These are phyloP conservation scores for Geopemphigus sp. DNA, from an alignment of 1,140 invertebrate species.

Conservation along the genomic window DNA sequence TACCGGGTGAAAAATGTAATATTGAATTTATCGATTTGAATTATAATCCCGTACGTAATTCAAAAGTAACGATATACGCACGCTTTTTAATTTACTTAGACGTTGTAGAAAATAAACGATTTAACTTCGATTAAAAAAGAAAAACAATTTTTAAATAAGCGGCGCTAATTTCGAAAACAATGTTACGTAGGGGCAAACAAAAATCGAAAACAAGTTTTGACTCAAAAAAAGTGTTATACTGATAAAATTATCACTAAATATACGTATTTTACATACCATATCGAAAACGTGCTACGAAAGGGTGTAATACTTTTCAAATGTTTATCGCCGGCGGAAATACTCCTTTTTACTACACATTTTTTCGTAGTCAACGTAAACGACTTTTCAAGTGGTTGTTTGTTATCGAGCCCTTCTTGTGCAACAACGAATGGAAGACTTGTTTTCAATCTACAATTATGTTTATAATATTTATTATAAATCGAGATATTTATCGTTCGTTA, in stretches of 20 bases:
- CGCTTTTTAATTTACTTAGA: too few species aligned
- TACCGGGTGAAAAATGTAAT: too few species aligned
- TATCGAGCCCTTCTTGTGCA: neutral
- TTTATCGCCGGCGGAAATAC: neutral
- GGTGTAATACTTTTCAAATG: neutral
- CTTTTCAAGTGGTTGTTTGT: neutral
- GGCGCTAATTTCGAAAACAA: too few species aligned
- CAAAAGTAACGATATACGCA: too few species aligned
- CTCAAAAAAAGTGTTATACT: neutral
- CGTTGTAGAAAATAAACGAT: too few species aligned
- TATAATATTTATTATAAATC: neutral
- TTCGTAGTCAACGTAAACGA: too few species aligned
- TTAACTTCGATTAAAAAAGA: too few species aligned
- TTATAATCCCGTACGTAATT: too few species aligned
- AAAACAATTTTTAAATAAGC: too few species aligned
- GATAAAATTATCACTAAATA: neutral
- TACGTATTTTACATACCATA: neutral
- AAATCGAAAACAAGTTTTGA: neutral
- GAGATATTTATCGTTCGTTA: neutral
- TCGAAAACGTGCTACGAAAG: too few species aligned
- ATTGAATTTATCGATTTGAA: too few species aligned
- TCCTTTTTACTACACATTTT: neutral
- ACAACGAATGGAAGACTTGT: neutral
- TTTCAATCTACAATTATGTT: neutral
- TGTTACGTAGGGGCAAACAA: too few species aligned